These are phyloP conservation scores for Morphnarchus princeps DNA, from an alignment of 2,113 vertebrate species.

Conservation along the genomic window DNA sequence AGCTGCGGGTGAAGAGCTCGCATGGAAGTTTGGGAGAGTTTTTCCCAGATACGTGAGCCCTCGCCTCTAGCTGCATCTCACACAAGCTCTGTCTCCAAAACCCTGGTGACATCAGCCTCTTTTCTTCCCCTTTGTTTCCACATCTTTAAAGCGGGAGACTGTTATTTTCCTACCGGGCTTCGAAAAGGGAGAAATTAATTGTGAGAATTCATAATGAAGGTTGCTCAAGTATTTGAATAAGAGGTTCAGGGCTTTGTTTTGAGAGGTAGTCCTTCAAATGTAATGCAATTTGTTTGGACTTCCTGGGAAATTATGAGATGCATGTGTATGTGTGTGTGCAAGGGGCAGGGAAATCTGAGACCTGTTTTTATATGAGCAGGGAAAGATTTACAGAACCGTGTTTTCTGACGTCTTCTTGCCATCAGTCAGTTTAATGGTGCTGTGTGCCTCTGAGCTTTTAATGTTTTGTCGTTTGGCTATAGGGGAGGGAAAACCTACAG, in stretches of 20 bases:
- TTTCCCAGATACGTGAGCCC: neutral
- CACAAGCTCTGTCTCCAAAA: neutral
- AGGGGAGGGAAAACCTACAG: neutral
- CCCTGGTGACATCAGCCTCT: neutral
- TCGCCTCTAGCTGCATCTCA: neutral
- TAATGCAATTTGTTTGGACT: neutral
- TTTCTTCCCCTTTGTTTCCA: neutral
- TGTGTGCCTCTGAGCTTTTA: neutral
- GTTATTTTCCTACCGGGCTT: neutral
- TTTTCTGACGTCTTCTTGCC: constrained; percentile 27
- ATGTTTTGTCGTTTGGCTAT: neutral
- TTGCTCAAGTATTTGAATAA: neutral
- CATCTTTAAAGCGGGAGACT: neutral
- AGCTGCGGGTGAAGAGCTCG: constrained; percentile 28
- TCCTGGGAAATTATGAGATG: neutral
- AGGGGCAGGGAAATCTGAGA: constrained; percentile 1
- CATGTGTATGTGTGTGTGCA: neutral
- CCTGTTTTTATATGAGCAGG: neutral
- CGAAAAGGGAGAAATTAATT: neutral
- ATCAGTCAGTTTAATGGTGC: constrained; percentile 48
- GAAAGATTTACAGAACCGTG: neutral
- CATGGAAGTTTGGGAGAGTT: neutral
- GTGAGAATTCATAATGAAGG: neutral
- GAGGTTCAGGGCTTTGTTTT: neutral
- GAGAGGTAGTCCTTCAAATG: neutral